Conservation (phyloP, 2,888 invertebrate species). For the Drosophila nigricruria region DNA sequence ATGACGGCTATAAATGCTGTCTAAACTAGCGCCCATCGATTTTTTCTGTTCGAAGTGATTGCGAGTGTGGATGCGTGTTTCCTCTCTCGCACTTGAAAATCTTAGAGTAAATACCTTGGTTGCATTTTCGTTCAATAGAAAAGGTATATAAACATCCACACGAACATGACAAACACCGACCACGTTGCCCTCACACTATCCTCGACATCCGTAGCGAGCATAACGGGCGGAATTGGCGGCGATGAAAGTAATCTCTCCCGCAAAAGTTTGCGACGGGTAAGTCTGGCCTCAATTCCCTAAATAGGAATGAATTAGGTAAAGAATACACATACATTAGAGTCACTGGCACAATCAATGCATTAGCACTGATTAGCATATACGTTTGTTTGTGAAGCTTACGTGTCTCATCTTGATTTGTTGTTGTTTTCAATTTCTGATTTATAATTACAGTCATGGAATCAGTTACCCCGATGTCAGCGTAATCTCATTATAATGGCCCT, state of each 20-base stretch:
- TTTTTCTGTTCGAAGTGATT: slow-evolving; percentile 33
- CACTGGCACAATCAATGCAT: not conserved
- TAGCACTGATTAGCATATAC: not conserved
- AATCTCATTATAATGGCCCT: slow-evolving; percentile 90
- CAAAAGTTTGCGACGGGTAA: slow-evolving; percentile 84
- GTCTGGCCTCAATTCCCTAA: slow-evolving; percentile 30
- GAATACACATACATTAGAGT: not conserved
- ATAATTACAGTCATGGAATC: slow-evolving; percentile 91
- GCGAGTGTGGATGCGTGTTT: slow-evolving; percentile 26
- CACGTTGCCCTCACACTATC: slow-evolving; percentile 82
- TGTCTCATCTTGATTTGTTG: slow-evolving; percentile 5
- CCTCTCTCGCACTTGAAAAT: slow-evolving; percentile 5
- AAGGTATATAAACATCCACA: not conserved
- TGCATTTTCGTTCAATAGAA: not conserved
- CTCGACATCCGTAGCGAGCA: slow-evolving; percentile 54
- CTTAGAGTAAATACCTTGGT: not conserved
- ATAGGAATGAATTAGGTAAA: slow-evolving; percentile 6
- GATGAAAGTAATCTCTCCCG: slow-evolving; percentile 69
- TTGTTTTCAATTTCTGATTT: slow-evolving; percentile 12
- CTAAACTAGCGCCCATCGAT: slow-evolving; percentile 39
- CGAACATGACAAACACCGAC: slow-evolving; percentile 77
- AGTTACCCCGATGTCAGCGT: slow-evolving; percentile 92
- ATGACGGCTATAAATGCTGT: slow-evolving; percentile 15
- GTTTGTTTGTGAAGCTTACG: not conserved
- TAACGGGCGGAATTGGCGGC: slow-evolving; percentile 44